phyloP scores from a whole-genome alignment of 2,888 invertebrate genomes.

The Pedicia rivosa region DNA sequence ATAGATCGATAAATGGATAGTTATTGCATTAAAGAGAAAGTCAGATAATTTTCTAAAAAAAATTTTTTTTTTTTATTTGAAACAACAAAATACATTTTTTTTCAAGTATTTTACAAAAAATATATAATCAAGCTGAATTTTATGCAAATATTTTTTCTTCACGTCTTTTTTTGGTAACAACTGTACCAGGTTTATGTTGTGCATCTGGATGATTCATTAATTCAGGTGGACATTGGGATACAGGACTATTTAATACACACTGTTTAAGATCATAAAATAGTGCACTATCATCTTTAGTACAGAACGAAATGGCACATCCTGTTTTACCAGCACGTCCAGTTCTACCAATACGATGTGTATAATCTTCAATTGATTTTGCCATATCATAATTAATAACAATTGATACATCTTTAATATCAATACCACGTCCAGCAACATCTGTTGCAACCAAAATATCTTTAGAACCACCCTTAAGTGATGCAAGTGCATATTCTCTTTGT shows the following conservation, averaged over 20 bases:
- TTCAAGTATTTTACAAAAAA: no score
- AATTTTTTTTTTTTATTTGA: no score
- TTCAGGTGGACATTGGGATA: slow-evolving; percentile 90
- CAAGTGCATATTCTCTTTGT: slow-evolving; percentile 95
- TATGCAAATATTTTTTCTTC: slow-evolving; percentile 94
- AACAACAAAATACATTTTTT: no score
- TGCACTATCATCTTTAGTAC: slow-evolving; percentile 90
- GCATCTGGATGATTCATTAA: slow-evolving; percentile 97
- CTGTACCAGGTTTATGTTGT: slow-evolving; percentile 91
- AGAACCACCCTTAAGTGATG: slow-evolving; percentile 85
- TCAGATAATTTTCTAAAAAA: no score
- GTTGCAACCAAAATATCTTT: slow-evolving; percentile 99
- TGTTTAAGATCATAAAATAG: slow-evolving; percentile 97
- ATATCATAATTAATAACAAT: slow-evolving; percentile 99
- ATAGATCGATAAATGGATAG: no score
- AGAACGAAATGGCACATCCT: slow-evolving; percentile 90
- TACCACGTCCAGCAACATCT: slow-evolving; percentile 99
- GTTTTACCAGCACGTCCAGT: slow-evolving; percentile 98
- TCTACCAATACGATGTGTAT: slow-evolving; percentile 95
- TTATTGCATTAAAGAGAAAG: no score
- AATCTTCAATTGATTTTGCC: slow-evolving; percentile 98
- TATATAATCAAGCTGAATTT: slow-evolving; percentile 20
- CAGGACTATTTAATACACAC: slow-evolving; percentile 72
- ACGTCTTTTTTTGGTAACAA: slow-evolving; percentile 81
- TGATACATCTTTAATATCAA: slow-evolving; percentile 98